Base-by-base conservation (phyloP, 2,888 invertebrate genomes). In the Megastigmus dorsalis region DNA sequence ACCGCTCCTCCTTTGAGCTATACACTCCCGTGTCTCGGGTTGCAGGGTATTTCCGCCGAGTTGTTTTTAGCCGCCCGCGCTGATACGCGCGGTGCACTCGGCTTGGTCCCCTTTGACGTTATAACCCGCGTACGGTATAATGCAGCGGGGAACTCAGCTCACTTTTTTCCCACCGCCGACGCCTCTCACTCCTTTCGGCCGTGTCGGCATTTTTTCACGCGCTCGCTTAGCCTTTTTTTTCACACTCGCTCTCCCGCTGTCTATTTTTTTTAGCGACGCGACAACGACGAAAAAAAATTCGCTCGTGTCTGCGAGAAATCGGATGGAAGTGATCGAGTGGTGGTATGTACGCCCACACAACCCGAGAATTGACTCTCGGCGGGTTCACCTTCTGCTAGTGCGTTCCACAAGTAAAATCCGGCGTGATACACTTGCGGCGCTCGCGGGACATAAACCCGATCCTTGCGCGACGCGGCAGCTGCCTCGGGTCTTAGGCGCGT, bases 381-480 rank as follows among this genome's bases (percentile, higher is more conserved):
- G n/a, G n/a, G n/a, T n/a, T n/a, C n/a, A n/a, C n/a, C n/a, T n/a
- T n/a, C n/a, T n/a, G n/a, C n/a, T 59, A 9, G 41, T 18, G 10
- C 38, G 43, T 36, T 70, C 15, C 54, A 54, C 70, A 18, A 62
- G 70, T 55, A 63, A 70, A 62, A 70, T 63, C 70, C 63, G 43
- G 33, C 45, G 33, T 63, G 43, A 62, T 70, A 62, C 54, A 63
- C 63, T 54, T 43, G 28, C n/a, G 50, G 7, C 54, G 54, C 70
- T 28, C 30, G 33, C 41, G 62, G 43, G 54, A 62, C 10, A 30
- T 63, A 62, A 62, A 62, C 62, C 36, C 41, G 18, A 62, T 43
- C 30, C 54, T 33, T 18, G 62, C 26, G 43, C 6, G 13, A 13
- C 18, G 33, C 20, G 41, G 28, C 52, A 50, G 41, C 50, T 38